Percentiles rank a stretch among this genome's conserved stretches.
These are phyloP conservation scores for Cremastobaeus sp. DNA, from an alignment of 2,888 invertebrate genomes.

Conservation along the genomic window DNA sequence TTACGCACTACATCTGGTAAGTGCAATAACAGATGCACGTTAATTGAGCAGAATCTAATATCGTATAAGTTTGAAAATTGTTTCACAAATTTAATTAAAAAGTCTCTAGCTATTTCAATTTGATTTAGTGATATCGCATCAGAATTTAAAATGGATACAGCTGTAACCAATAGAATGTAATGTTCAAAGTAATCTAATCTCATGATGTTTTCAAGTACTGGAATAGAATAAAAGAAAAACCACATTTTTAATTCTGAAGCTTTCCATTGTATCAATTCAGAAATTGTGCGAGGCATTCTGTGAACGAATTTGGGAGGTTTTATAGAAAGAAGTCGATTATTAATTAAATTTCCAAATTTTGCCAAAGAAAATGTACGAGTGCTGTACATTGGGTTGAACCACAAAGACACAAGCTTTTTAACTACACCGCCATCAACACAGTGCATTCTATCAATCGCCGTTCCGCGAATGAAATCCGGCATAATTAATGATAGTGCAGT, in stretches of 20 bases:
- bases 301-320: too few relatives aligned
- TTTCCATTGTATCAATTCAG: too few relatives aligned
- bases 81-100: conserved; percentile 29
- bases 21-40: conserved; percentile 30
- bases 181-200: not conserved
- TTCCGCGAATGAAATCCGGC: conserved; percentile 22
- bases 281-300: too few relatives aligned
- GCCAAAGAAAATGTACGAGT: too few relatives aligned
- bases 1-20: conserved; percentile 28
- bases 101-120: not conserved
- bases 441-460: too few relatives aligned
- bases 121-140: conserved; percentile 7
- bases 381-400: too few relatives aligned
- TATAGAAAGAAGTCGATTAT: conserved; percentile 5
- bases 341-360: conserved; percentile 43
- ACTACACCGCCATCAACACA: conserved; percentile 44
- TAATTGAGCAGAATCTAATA: conserved; percentile 28
- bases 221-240: conserved; percentile 46
- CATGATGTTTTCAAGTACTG: conserved; percentile 35
- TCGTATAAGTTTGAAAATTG: conserved; percentile 45
- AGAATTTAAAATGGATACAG: conserved; percentile 15
- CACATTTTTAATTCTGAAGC: too few relatives aligned
- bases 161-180: not conserved
- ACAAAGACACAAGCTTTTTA: too few relatives aligned
- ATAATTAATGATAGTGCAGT: conserved; percentile 5